Conservation (phyloP, 2,113 vertebrate species). For the Nothocercus julius region DNA sequence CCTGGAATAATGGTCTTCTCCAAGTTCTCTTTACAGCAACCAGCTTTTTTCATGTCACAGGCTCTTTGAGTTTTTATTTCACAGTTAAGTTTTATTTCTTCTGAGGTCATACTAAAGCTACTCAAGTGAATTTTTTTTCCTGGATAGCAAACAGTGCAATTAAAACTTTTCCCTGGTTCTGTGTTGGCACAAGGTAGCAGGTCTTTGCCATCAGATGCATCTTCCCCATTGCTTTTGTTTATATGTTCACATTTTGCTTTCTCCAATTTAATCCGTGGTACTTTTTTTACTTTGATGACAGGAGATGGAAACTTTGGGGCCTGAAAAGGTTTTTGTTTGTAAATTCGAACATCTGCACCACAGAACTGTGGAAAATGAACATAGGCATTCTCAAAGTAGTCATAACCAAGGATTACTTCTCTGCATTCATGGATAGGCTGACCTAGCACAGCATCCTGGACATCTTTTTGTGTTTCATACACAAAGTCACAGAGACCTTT, state of each 20-base stretch:
- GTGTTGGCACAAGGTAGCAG: conserved; percentile 27
- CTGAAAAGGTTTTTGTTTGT: conserved; percentile 90
- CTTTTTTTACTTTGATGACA: conserved; percentile 80
- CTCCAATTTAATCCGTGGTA: conserved; percentile 72
- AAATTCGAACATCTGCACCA: conserved; percentile 95
- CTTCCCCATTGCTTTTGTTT: conserved; percentile 71
- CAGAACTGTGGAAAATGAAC: conserved; percentile 99
- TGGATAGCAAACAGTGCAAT: not conserved
- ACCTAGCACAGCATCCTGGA: conserved; percentile 92
- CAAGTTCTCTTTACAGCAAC: conserved; percentile 76
- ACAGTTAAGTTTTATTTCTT: conserved; percentile 65
- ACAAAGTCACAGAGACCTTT: conserved; percentile 96
- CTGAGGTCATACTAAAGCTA: conserved; percentile 67
- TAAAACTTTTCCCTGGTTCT: conserved; percentile 47
- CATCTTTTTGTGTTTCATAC: conserved; percentile 95
- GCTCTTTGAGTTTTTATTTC: conserved; percentile 71
- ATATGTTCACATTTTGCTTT: conserved; percentile 73
- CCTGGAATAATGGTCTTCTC: conserved; percentile 73
- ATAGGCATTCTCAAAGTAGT: conserved; percentile 91
- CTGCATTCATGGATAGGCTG: conserved; percentile 98
- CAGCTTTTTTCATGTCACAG: conserved; percentile 72
- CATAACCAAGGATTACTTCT: conserved; percentile 97
- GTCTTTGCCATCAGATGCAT: conserved; percentile 51
- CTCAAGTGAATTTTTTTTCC: conserved; percentile 11
- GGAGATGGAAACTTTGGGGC: conserved; percentile 86